Base-by-base conservation (phyloP, 2,113 vertebrate genomes). In the Mohoua ochrocephala region DNA sequence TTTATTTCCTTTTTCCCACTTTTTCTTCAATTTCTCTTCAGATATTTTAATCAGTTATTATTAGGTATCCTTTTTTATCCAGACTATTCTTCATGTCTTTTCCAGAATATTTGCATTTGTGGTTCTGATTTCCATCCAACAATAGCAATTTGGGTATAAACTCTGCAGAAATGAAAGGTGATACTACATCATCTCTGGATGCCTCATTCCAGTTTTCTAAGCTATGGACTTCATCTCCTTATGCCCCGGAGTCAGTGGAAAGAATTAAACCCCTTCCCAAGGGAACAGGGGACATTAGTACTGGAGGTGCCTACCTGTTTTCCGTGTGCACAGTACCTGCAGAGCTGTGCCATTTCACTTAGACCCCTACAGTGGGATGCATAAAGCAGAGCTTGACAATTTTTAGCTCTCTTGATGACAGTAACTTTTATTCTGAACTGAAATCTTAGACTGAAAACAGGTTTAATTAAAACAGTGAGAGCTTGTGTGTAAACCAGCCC, bases 381-480 rank as follows among this genome's bases (percentile, higher is more conserved):
- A 47, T 65, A 77, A 88, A 90, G 54, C 59, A 77, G 71, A 89
- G 63, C 28, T 35, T 90, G 87, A 92, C 71, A 70, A 63, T 84
- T 95, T 91, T 95, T 61, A 93, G 70, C 67, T 93, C 52, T 71
- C 90, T 81, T 86, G 71, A 81, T 93, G 92, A 80, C 85, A 92
- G 79, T 83, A 83, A 86, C 44, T 92, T 97, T 84, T 79, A 86
- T 93, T 90, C 76, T 81, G 68, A 90, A 75, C 81, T 83, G 89
- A 93, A 93, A 91, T 91, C 64, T 52, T 70, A 49, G 68, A 64
- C 64, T 87, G 92, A 92, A 96, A 96, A 92, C 91, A 96, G 88
- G 85, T 94, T 97, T 97, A 96, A 96, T 97, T 95, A 97, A 96
- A 97, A 91, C 93, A 95, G 92, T 56, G 92, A 68, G 92, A 94